Evolutionary conservation across 2,113 vertebrate genomes (phyloP).

Genomic region (Plotosus lineatus): DNA sequence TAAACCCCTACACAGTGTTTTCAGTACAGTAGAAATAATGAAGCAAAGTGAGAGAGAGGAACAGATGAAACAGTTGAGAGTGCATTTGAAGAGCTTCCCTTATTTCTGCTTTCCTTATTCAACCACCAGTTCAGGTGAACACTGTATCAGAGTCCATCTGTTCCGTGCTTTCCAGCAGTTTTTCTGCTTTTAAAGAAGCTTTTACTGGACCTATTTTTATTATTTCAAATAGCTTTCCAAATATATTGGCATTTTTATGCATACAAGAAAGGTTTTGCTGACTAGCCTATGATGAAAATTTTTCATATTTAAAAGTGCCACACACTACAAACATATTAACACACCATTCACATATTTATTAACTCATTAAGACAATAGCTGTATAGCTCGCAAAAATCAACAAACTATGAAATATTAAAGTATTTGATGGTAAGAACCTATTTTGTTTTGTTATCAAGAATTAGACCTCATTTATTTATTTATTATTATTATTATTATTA

Average conservation of each 20-base stretch:
- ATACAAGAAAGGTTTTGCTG: not conserved
- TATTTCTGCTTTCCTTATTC: conserved; percentile 48
- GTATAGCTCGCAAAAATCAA: too few relatives aligned
- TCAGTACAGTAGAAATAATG: conserved; percentile 45
- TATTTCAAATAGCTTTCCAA: conserved; percentile 1
- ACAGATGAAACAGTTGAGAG: conserved; percentile 45
- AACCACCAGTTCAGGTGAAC: conserved; percentile 32
- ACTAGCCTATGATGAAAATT: too few relatives aligned
- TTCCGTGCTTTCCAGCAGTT: not conserved
- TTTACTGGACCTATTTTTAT: not conserved
- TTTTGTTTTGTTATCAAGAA: too few relatives aligned
- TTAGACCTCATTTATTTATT: too few relatives aligned
- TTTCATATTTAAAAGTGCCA: not conserved
- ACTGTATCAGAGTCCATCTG: conserved; percentile 3
- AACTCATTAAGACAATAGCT: too few relatives aligned
- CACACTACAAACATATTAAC: not conserved
- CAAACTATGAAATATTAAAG: too few relatives aligned
- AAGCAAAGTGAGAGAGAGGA: conserved; percentile 43
- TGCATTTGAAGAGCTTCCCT: conserved; percentile 48
- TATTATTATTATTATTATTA: too few relatives aligned
- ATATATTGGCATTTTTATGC: not conserved
- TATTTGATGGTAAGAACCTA: too few relatives aligned
- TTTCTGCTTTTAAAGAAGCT: not conserved
- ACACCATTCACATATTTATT: not conserved
- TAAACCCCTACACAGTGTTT: conserved; percentile 42